Evolutionary conservation across 2,888 invertebrate species (phyloP), one percentile per base, ranked within the genome.

Genomic region (Slavum lentiscoides): DNA sequence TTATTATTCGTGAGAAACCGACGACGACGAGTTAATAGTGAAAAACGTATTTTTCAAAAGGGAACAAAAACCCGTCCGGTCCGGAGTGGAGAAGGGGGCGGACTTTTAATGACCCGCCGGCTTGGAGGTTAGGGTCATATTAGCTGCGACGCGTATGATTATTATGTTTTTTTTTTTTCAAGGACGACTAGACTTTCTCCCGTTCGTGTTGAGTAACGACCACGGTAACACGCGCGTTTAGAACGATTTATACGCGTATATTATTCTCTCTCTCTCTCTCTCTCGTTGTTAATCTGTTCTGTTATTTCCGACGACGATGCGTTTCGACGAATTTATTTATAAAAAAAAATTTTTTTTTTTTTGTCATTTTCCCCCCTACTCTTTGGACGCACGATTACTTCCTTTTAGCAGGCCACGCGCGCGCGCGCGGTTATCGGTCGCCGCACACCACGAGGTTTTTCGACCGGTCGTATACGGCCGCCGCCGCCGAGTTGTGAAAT

Each of bases 141-240:
- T 30, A 30, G 30, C 30, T 30, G 30, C 4, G 49, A 17, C 6
- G 7, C 19, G 17, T 49, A 49, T 6, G 7, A 43, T 49, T 49
- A 49, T 49, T 49, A 49, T 49, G 39, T 62, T 55, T 64, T 70
- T 70, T 80, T 70, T 37, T 70, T 72, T 80, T 80, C 80, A 80
- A 80, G 80, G 80, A 80, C 80, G 72, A 66, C 80, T 72, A 80
- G 80, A 80, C 80, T 80, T 80, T 80, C 80, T 80, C 80, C 55
- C 53, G 64, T 58, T 30, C 30, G 30, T 17, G 70, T 80, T 80
- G 72, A 80, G 72, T 66, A 80, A 80, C 55, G n/a, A 17, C 62
- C 7, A 21, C 59, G 13, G 43, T 49, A 49, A 55, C 30, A 30
- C 19, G 73, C 23, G 49, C 8, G n/a, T 59, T 37, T 21, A 30